Base-by-base conservation (phyloP, 2,113 vertebrate genomes). In the Campylorhamphus procurvoides region DNA sequence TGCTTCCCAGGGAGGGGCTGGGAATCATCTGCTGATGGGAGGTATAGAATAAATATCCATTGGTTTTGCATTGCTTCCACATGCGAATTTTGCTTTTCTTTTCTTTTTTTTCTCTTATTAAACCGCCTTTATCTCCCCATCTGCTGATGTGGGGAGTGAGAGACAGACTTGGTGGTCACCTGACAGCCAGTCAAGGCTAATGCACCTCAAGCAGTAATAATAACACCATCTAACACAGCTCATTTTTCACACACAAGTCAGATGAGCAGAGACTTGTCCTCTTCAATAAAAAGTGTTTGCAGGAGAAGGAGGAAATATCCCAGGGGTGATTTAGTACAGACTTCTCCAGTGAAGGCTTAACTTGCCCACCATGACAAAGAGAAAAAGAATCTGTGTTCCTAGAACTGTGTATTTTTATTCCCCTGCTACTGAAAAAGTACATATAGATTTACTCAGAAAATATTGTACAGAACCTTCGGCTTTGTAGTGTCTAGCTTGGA, bases 341-440 rank as follows among this genome's bases (percentile, higher is more conserved):
- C 19, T 76, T 93, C n/a, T 82, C 53, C 75, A 85, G 10, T 22
- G 53, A 81, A 68, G 58, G 14, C n/a, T 79, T 89, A 79, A 60
- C 29, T 91, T 49, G 10, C 71, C 16, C 42, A 89, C 12, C 19
- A 40, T 6, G 9, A 55, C 18, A 23, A 87, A 78, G 31, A 66
- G 76, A 83, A 63, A 90, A 85, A 42, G 16, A 55, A 73, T n/a
- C 18, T 28, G 4, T 31, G 10, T 79, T 90, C 62, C 28, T 62
- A 87, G 13, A 89, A 82, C 69, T 42, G 33, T 28, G 11, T 55
- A 33, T 23, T 93, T 96, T 95, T 94, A 89, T 83, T 8, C 87
- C 29, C 6, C 29, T 55, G 33, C 55, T 90, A 59, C 84, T 88
- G 42, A 55, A 62, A 85, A 94, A 74, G 13, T 42, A 82, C 71